Evolutionary conservation across 1,140 invertebrate genomes (phyloP).

Genomic region (Nephila pilipes): DNA sequence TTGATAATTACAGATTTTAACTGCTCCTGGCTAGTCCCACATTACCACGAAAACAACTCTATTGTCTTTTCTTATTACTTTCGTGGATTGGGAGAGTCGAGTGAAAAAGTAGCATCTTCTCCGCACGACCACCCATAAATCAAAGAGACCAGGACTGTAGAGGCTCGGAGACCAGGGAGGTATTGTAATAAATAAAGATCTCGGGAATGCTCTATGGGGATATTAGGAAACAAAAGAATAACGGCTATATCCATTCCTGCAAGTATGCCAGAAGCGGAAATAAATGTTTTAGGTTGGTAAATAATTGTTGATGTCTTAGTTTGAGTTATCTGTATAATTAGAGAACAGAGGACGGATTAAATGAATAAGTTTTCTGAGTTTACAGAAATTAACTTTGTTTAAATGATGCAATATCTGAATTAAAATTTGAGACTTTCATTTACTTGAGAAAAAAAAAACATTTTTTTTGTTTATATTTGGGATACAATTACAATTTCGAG

Average conservation of each 20-base stretch:
- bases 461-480: too few species aligned
- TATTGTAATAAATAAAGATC: constrained; percentile 60
- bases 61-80: not conserved
- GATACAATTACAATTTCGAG: too few species aligned
- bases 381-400: too few species aligned
- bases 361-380: too few species aligned
- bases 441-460: too few species aligned
- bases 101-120: constrained; percentile 33
- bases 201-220: constrained; percentile 14
- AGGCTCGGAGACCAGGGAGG: not conserved
- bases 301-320: too few species aligned
- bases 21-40: not conserved
- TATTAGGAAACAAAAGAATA: constrained; percentile 25
- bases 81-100: not conserved
- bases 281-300: not conserved
- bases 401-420: too few species aligned
- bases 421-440: too few species aligned
- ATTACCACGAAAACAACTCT: not conserved
- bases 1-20: too few species aligned
- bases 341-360: too few species aligned
- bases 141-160: not conserved
- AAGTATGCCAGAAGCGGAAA: not conserved
- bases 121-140: not conserved
- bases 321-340: too few species aligned
- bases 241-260: not conserved